phyloP scores from a whole-genome alignment of 2,113 vertebrate species.

The Nicator chloris region DNA sequence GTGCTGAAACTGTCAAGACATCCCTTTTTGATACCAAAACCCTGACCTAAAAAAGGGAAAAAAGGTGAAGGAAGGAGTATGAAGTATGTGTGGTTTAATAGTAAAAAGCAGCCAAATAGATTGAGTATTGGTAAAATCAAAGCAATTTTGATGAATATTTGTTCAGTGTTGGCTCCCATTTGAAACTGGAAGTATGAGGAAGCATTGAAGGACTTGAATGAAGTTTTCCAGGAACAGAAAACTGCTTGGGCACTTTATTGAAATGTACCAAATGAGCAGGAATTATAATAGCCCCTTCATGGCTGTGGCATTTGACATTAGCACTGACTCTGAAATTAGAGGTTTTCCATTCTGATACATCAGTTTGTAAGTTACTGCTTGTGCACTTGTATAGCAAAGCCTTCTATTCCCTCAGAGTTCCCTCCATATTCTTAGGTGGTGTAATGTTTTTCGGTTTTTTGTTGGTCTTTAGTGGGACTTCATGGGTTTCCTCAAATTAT shows the following conservation, averaged over 20 bases:
- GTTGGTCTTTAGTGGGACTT: not conserved
- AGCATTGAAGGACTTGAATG: not conserved
- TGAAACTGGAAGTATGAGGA: not conserved
- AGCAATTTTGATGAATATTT: not conserved
- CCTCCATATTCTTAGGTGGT: not conserved
- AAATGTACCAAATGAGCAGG: not conserved
- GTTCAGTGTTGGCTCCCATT: not conserved
- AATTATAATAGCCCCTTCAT: not conserved
- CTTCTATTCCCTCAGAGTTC: not conserved
- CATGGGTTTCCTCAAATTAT: not conserved
- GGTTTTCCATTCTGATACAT: not conserved
- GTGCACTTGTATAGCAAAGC: not conserved
- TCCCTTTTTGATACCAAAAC: not conserved
- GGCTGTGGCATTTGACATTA: rapidly evolving
- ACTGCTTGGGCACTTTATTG: rapidly evolving
- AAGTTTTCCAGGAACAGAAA: not conserved
- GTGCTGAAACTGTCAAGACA: not conserved
- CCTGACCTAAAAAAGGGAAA: not conserved
- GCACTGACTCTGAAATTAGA: not conserved
- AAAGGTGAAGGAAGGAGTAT: no score
- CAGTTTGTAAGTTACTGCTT: not conserved
- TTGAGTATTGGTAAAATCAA: not conserved
- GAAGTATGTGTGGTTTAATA: not conserved
- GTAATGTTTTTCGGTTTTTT: not conserved
- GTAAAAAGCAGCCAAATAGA: not conserved